Evolutionary conservation across 2,888 invertebrate genomes (phyloP), one percentile per base, ranked within the genome.

Genomic region (Netelia fuscicornis): DNA sequence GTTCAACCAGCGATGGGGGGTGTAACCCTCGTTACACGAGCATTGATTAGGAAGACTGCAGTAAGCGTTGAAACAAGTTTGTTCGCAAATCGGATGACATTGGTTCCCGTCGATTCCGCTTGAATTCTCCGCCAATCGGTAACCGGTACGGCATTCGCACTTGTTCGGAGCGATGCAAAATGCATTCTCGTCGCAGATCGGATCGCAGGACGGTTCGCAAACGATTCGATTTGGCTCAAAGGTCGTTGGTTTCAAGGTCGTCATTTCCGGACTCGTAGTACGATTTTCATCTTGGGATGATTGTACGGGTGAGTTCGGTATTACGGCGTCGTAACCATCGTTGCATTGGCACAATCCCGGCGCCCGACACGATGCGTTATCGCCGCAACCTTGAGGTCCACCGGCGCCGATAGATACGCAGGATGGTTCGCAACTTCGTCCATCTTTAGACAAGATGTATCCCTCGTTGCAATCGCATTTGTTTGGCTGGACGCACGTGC

Each of bases 401-500:
- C 60, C 62, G 1, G 17, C 62, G 10, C 10, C 48, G 1, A 68
- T 6, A 1, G 2, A 11, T 3, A 0, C 2, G 78, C 87, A 87
- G 0, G 58, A 65, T 2, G 85, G 84, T 1, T 62, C 13, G 67
- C 87, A 86, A 13, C 42, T 54, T 10, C 54, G 42, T 2, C 10
- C 17, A 37, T 85, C 56, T 2, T 9, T 48, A 11, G 64, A 6
- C 77, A 91, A 90, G 0, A 90, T 87, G 86, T 94, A 94, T 2
- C 94, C 94, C 48, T 88, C 85, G 76, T 93, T 92, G 71, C 90
- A 91, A 5, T 86, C 70, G 80, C 94, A 94, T 2, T 48, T 75
- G 42, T 92, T 87, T 2, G 93, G 92, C 0, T 91, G 92, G 44
- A 94, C 93, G 81, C 95, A 95, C 77, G 91, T 92, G 2, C 94